Evolutionary conservation across 2,797 vertebrate species (phyloP).

Genomic region (Falco concolor): DNA sequence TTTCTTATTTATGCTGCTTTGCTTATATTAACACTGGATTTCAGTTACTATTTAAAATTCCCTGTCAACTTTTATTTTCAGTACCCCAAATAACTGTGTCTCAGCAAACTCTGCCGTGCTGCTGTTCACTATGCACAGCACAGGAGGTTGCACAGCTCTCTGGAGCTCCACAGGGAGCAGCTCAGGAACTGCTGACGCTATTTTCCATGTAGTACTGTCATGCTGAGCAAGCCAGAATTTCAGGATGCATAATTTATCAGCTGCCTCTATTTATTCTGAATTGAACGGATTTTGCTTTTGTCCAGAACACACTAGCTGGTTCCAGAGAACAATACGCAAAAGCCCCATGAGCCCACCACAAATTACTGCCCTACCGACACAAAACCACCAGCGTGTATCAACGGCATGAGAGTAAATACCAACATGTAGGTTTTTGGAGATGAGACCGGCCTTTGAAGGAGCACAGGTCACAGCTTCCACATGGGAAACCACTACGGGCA

Average conservation of each 20-base stretch:
- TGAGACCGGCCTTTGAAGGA: background rate
- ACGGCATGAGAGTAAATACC: background rate
- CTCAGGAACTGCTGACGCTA: background rate
- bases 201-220: background rate
- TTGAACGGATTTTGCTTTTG: background rate
- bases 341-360: background rate
- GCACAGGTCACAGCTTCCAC: background rate
- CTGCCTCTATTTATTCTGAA: background rate
- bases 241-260: background rate
- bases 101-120: background rate
- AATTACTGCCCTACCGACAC: background rate
- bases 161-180: background rate
- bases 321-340: background rate
- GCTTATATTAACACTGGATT: background rate
- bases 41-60: background rate
- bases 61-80: background rate
- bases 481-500: background rate
- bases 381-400: fast-evolving
- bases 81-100: background rate
- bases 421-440: fast-evolving
- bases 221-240: background rate
- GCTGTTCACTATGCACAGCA: background rate
- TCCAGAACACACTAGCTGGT: background rate
- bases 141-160: background rate
- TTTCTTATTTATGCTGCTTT: background rate